Conservation (phyloP, 2,888 invertebrate genomes). For the Plagodis pulveraria region DNA sequence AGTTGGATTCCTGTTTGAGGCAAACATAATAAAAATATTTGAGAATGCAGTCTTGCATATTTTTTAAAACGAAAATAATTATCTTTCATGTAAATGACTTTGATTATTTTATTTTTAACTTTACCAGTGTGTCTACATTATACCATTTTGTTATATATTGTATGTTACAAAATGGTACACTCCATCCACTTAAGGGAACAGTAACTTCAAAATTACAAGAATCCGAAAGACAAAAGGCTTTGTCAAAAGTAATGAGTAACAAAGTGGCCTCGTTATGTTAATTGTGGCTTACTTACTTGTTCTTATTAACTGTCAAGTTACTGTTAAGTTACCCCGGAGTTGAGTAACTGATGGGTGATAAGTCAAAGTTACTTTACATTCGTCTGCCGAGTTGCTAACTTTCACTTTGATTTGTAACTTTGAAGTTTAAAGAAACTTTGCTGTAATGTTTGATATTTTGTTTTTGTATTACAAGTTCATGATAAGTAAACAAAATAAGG, state of each 20-base stretch:
- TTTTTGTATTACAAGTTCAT: neutral
- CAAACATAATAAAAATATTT: too few relatives aligned
- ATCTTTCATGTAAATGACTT: too few relatives aligned
- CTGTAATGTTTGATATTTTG: constrained; percentile 4
- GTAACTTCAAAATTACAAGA: constrained; percentile 25
- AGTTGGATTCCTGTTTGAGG: too few relatives aligned
- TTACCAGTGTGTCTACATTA: too few relatives aligned
- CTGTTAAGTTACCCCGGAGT: constrained; percentile 36
- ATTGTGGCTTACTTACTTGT: constrained; percentile 51
- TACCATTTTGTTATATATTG: too few relatives aligned
- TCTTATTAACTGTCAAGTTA: constrained; percentile 46
- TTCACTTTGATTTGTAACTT: constrained; percentile 42
- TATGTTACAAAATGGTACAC: neutral
- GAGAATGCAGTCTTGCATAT: too few relatives aligned
- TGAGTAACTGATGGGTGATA: constrained; percentile 34
- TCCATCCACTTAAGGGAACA: constrained; percentile 2
- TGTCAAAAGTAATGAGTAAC: constrained; percentile 33
- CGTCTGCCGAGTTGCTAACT: constrained; percentile 25
- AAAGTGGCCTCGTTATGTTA: constrained; percentile 55
- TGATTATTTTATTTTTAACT: too few relatives aligned
- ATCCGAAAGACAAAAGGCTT: constrained; percentile 31
- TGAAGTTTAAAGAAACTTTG: constrained; percentile 19
- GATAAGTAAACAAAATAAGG: too few relatives aligned
- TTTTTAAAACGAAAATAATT: too few relatives aligned
- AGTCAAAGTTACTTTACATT: constrained; percentile 38